phyloP scores from a whole-genome alignment of 1,140 invertebrate genomes.

The Rhynchophorus ferrugineus region DNA sequence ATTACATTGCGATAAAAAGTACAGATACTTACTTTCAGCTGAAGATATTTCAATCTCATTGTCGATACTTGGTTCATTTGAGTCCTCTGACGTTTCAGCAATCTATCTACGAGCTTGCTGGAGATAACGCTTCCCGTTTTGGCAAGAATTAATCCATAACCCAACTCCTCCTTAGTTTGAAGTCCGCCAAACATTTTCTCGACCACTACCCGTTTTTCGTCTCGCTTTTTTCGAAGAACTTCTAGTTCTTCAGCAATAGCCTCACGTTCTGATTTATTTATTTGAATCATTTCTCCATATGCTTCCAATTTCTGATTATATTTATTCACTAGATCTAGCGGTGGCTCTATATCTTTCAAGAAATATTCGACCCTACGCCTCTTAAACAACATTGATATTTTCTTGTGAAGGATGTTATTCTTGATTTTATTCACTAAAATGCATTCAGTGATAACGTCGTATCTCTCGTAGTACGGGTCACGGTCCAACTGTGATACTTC shows the following conservation, averaged over 20 bases:
- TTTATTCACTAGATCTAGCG: conserved; percentile 22
- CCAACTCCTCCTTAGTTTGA: conserved; percentile 27
- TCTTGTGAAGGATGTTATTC: conserved; percentile 34
- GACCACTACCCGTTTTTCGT: conserved; percentile 17
- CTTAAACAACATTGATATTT: conserved; percentile 32
- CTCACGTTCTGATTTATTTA: conserved; percentile 14
- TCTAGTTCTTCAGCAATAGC: conserved; percentile 21
- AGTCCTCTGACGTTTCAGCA: conserved; percentile 21
- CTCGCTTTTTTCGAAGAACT: conserved; percentile 14
- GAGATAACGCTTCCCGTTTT: conserved; percentile 34
- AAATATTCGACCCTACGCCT: conserved; percentile 26
- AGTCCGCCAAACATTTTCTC: conserved; percentile 21
- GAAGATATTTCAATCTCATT: conserved; percentile 27
- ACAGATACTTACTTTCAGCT: conserved; percentile 21
- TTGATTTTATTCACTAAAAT: conserved; percentile 19
- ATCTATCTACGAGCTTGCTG: conserved; percentile 28
- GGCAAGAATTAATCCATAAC: conserved; percentile 28
- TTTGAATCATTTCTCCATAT: conserved; percentile 21
- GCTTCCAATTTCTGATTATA: conserved; percentile 29
- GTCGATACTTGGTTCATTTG: conserved; percentile 22
- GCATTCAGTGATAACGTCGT: conserved; percentile 19
- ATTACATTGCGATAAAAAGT: no score
- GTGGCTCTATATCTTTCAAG: conserved; percentile 5
- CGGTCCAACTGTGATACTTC: conserved; percentile 23
- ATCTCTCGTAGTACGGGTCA: conserved; percentile 24